phyloP scores from a whole-genome alignment of 2,888 invertebrate genomes.

The Chironomus tentans region DNA sequence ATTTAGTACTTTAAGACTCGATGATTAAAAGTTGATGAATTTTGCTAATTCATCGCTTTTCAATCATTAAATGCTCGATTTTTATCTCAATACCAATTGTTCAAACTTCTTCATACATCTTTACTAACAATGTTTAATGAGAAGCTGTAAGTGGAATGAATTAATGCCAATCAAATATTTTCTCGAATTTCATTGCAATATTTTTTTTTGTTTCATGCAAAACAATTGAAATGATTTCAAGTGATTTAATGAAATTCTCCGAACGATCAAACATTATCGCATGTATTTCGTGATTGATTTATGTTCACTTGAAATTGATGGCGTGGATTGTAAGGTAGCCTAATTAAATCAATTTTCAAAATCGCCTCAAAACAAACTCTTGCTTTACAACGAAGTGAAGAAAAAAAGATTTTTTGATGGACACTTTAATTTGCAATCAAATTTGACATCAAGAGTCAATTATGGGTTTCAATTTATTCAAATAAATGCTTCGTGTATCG shows the following conservation, averaged over 20 bases:
- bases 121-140: neutral
- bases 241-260: neutral
- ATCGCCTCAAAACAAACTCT: neutral
- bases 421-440: neutral
- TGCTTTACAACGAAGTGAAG: neutral
- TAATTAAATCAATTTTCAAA: conserved; percentile 14
- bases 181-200: neutral
- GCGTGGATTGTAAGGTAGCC: conserved; percentile 14
- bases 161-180: neutral
- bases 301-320: neutral
- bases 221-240: neutral
- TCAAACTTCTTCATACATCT: too few species aligned
- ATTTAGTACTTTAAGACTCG: neutral
- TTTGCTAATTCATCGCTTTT: neutral
- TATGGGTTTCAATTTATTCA: neutral
- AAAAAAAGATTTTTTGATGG: neutral
- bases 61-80: neutral
- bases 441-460: neutral
- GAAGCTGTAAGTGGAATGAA: neutral
- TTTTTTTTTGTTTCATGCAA: too few species aligned
- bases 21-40: neutral
- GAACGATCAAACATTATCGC: neutral
- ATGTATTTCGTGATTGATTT: neutral
- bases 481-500: neutral
- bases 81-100: neutral